These are phyloP conservation scores for Phymorhynchus buccinoides DNA, from an alignment of 1,140 invertebrate genomes.

Conservation along the genomic window DNA sequence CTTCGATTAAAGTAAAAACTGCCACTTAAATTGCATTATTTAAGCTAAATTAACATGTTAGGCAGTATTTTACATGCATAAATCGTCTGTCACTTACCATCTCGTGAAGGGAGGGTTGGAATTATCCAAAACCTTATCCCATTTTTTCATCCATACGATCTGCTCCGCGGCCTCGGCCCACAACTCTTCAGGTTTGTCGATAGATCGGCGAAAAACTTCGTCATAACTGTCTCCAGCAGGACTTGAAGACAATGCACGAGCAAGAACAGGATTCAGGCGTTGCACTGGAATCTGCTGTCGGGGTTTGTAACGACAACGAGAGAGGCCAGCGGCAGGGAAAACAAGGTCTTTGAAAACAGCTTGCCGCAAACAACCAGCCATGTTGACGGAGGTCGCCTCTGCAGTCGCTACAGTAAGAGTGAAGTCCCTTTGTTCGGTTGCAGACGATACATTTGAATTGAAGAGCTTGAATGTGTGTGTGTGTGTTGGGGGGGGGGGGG, in stretches of 20 bases:
- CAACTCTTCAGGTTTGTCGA: conserved; percentile 87
- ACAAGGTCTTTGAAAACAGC: background rate
- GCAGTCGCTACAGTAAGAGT: no score
- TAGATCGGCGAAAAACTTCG: conserved; percentile 80
- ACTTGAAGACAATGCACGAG: background rate
- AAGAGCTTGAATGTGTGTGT: no score
- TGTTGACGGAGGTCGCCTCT: background rate
- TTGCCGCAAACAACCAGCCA: background rate
- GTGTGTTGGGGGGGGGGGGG: no score
- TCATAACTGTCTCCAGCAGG: conserved; percentile 76
- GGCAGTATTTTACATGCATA: background rate
- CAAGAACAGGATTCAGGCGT: background rate
- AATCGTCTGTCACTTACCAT: conserved; percentile 78
- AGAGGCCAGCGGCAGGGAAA: background rate
- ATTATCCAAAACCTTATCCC: conserved; percentile 88
- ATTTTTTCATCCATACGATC: conserved; percentile 86
- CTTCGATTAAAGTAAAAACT: no score
- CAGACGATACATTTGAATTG: no score
- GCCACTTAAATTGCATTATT: no score
- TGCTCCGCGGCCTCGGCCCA: conserved; percentile 85
- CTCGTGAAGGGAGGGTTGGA: conserved; percentile 86
- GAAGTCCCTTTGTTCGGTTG: no score
- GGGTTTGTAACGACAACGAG: background rate
- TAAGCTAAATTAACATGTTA: no score
- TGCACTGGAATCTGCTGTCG: background rate